Percentiles rank a stretch among this genome's conserved stretches.
These are phyloP conservation scores for Galendromus occidentalis DNA, from an alignment of 1,140 invertebrate genomes.

Conservation along the genomic window DNA sequence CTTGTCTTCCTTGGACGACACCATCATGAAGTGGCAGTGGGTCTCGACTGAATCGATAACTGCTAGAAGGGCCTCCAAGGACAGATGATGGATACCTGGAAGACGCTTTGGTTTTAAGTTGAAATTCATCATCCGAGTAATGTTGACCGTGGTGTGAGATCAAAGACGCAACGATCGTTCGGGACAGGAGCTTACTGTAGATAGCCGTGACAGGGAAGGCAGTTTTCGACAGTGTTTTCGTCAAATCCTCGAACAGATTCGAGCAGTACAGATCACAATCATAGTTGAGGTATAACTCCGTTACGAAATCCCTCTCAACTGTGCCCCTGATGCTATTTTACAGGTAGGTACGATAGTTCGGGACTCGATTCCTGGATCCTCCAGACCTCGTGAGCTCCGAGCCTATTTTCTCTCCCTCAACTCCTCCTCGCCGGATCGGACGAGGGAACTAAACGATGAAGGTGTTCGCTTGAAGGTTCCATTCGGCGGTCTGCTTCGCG, in stretches of 20 bases:
- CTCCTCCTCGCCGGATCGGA: no score
- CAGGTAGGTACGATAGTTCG: constrained; percentile 37
- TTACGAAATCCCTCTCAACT: constrained; percentile 57
- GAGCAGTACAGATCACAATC: constrained; percentile 93
- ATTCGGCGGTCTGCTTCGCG: constrained; percentile 59
- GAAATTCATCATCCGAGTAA: constrained; percentile 8
- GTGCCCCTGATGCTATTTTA: constrained; percentile 60
- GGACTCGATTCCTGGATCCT: constrained; percentile 52
- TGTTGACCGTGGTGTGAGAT: not conserved
- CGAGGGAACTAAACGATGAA: no score
- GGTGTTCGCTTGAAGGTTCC: constrained; percentile 39
- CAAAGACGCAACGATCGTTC: constrained; percentile 10
- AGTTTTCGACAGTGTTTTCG: constrained; percentile 75
- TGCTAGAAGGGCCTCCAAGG: constrained; percentile 73
- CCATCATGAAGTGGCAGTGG: constrained; percentile 39
- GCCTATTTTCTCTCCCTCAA: not conserved
- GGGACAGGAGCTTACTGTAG: not conserved
- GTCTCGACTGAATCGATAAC: constrained; percentile 65
- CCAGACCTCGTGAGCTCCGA: constrained; percentile 36
- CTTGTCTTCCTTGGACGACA: constrained; percentile 18
- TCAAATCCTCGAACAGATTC: constrained; percentile 89
- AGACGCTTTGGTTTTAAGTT: no score
- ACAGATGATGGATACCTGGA: constrained; percentile 71
- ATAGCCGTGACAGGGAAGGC: constrained; percentile 12
- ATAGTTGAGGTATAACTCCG: constrained; percentile 92